These are phyloP conservation scores for Cepaea nemoralis DNA, from an alignment of 1,140 invertebrate species.

Conservation along the genomic window DNA sequence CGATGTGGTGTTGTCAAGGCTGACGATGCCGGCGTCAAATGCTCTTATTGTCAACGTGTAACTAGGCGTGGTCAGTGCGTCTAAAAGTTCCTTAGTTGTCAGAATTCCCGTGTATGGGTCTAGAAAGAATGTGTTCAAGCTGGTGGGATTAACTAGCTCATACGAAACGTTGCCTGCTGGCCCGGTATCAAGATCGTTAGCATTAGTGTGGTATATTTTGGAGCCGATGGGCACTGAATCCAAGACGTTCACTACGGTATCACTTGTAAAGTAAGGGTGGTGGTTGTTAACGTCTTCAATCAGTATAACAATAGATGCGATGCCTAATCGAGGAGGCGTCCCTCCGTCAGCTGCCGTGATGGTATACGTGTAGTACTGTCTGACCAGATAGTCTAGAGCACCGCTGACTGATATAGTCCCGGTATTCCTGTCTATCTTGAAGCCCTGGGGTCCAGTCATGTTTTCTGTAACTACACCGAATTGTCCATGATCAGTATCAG, in stretches of 20 bases:
- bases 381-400: not conserved
- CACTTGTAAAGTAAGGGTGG: not conserved
- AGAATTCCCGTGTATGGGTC: not conserved
- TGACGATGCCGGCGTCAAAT: not conserved
- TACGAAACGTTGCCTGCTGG: slow-evolving; percentile 4
- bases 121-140: not conserved
- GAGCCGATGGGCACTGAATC: slow-evolving; percentile 4
- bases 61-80: not conserved
- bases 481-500: not conserved
- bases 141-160: not conserved
- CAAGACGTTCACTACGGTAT: not conserved
- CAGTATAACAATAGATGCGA: not conserved
- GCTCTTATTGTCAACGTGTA: slow-evolving; percentile 23
- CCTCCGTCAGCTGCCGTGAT: slow-evolving; percentile 9
- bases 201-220: slow-evolving; percentile 7
- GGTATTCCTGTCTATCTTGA: not conserved
- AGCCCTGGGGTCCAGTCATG: not conserved
- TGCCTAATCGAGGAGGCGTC: not conserved
- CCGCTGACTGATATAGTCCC: not conserved
- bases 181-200: slow-evolving; percentile 28
- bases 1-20: too few species aligned
- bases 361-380: not conserved
- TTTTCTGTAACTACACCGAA: not conserved
- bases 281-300: slow-evolving; percentile 25
- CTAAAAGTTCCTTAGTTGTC: not conserved